Evolutionary conservation across 2,113 vertebrate genomes (phyloP).

Genomic region (Carollia perspicillata): DNA sequence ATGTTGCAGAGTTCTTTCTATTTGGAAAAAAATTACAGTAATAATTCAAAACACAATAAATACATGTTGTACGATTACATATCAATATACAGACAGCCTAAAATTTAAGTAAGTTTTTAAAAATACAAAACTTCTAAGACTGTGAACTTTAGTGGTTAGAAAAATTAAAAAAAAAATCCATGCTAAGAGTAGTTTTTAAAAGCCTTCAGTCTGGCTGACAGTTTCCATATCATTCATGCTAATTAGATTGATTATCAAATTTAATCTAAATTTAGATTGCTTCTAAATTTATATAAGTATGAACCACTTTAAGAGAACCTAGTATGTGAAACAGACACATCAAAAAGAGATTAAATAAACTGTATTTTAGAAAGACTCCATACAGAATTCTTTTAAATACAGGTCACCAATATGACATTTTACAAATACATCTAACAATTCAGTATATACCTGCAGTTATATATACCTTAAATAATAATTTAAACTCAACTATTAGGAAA

Average conservation of each 20-base stretch:
- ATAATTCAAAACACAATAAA: slow-evolving; percentile 60
- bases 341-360: background rate
- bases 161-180: slow-evolving; percentile 5
- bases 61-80: slow-evolving; percentile 30
- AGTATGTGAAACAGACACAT: background rate
- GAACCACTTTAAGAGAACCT: slow-evolving; percentile 31
- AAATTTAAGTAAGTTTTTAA: slow-evolving; percentile 31
- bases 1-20: slow-evolving; percentile 99
- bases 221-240: slow-evolving; percentile 25
- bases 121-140: slow-evolving; percentile 16
- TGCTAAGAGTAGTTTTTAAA: slow-evolving; percentile 8
- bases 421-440: slow-evolving; percentile 31
- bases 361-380: background rate
- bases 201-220: background rate
- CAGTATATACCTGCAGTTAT: background rate
- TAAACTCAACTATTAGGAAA: background rate
- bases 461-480: background rate
- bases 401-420: background rate
- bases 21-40: slow-evolving; percentile 62
- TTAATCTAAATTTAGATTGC: too few species aligned
- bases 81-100: background rate
- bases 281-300: slow-evolving; percentile 22
- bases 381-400: slow-evolving; percentile 1
- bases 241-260: slow-evolving; percentile 40
- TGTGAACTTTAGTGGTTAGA: slow-evolving; percentile 13